These are phyloP conservation scores for Xanthorhoe designata DNA, from an alignment of 2,888 invertebrate species.

Conservation along the genomic window DNA sequence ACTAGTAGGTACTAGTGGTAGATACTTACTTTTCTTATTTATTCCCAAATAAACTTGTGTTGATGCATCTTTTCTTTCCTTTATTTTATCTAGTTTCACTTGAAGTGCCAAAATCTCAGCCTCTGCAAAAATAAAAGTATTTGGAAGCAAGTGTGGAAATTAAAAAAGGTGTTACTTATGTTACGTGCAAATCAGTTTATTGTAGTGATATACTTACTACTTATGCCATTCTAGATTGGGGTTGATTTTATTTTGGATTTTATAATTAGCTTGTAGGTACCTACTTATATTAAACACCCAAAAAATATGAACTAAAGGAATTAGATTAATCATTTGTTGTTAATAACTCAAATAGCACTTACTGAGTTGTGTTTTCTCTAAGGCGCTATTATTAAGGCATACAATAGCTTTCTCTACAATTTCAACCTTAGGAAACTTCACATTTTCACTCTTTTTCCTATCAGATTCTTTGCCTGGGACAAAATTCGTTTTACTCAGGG, in stretches of 20 bases:
- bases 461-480: constrained; percentile 29
- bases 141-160: not conserved
- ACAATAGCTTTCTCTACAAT: constrained; percentile 75
- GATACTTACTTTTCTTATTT: constrained; percentile 65
- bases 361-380: constrained; percentile 76
- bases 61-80: constrained; percentile 68
- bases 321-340: no score
- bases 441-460: constrained; percentile 62
- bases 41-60: constrained; percentile 67
- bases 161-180: not conserved
- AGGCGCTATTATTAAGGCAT: constrained; percentile 64
- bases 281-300: no score
- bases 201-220: no score
- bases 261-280: no score
- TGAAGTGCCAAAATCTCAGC: constrained; percentile 75
- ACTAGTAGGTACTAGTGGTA: constrained; percentile 41
- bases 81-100: constrained; percentile 66
- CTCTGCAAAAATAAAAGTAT: constrained; percentile 55
- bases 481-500: constrained; percentile 60
- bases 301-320: no score
- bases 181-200: no score
- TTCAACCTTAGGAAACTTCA: constrained; percentile 77
- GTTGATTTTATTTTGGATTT: no score
- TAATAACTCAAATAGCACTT: constrained; percentile 53
- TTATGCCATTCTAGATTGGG: no score